Evolutionary conservation across 2,113 vertebrate genomes (phyloP).

Genomic region (Junco hyemalis): DNA sequence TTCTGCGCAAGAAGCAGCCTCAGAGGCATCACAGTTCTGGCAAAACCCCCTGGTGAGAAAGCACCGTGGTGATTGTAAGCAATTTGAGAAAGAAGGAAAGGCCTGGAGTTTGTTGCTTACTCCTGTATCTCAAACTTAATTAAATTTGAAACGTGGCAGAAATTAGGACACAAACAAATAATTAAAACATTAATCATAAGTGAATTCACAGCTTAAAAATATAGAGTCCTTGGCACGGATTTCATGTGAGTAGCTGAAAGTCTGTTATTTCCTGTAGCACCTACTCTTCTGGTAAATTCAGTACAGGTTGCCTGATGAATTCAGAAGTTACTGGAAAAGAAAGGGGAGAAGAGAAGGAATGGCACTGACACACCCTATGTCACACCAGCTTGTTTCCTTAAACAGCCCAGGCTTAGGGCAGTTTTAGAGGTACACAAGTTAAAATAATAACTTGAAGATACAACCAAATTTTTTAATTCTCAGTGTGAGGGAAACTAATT

Average conservation of each 20-base stretch:
- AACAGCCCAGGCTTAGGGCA: background rate
- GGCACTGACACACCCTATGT: background rate
- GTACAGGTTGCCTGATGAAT: background rate
- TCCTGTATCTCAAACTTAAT: background rate
- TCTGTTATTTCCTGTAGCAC: background rate
- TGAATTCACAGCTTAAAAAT: background rate
- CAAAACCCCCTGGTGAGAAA: background rate
- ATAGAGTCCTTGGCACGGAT: background rate
- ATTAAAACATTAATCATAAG: slow-evolving; percentile 19
- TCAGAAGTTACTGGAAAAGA: background rate
- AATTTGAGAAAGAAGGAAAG: background rate
- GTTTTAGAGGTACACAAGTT: background rate
- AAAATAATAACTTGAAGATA: background rate
- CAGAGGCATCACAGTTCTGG: background rate
- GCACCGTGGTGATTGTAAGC: background rate
- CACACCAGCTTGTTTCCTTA: background rate
- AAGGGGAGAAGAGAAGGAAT: background rate
- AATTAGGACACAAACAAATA: background rate
- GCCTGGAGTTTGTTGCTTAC: background rate
- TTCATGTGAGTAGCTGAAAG: background rate
- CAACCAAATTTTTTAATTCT: background rate
- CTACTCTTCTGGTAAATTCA: background rate
- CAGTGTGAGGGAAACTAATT: background rate
- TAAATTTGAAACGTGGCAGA: background rate
- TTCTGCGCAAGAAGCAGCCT: background rate